Evolutionary conservation across 2,113 vertebrate species (phyloP).

Genomic region (Spermophilus dauricus): DNA sequence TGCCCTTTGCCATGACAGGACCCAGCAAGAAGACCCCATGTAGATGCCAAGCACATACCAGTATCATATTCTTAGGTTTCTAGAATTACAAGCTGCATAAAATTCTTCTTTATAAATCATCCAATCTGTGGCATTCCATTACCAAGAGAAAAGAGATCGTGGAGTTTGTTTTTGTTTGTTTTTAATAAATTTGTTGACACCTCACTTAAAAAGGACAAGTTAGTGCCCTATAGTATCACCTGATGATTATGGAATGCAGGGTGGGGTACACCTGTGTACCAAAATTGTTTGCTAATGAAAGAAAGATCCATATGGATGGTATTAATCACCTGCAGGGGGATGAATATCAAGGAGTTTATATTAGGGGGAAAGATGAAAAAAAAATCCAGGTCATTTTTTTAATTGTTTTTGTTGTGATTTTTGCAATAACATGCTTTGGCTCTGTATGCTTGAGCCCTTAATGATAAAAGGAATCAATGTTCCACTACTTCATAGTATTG

Average conservation of each 20-base stretch:
- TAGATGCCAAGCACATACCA: neutral
- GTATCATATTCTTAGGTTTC: neutral
- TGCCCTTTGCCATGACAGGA: too few relatives aligned
- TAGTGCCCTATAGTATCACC: neutral
- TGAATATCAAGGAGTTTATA: neutral
- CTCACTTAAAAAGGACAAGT: neutral
- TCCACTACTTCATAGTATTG: neutral
- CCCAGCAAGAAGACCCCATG: neutral
- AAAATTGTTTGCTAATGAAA: neutral
- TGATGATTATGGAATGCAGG: neutral
- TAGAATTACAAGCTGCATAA: neutral
- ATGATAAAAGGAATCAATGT: neutral
- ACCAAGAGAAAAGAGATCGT: neutral
- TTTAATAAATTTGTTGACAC: neutral
- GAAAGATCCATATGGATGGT: neutral
- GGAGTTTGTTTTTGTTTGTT: neutral
- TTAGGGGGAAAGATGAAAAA: neutral
- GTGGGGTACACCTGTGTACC: too few relatives aligned
- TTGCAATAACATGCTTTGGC: neutral
- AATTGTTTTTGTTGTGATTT: neutral
- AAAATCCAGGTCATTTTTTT: neutral
- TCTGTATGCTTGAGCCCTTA: neutral
- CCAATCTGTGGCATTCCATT: neutral
- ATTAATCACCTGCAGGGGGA: neutral
- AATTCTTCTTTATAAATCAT: neutral